These are phyloP conservation scores for Uropetala carovei DNA, from an alignment of 2,888 invertebrate species.

Conservation along the genomic window DNA sequence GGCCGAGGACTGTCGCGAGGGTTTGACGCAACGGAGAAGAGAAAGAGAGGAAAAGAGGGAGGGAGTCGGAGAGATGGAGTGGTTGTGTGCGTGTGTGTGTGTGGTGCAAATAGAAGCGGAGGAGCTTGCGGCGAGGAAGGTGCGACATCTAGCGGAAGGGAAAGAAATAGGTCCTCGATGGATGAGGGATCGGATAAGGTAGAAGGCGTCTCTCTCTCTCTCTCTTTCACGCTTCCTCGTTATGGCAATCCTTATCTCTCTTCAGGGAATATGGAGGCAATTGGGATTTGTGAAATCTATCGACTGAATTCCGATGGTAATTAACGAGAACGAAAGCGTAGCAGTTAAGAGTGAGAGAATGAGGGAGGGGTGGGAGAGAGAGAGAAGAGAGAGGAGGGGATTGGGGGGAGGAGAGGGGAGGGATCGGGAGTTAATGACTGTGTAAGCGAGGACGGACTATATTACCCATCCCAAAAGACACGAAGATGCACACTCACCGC, in stretches of 20 bases:
- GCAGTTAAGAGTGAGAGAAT: neutral
- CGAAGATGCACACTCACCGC: slow-evolving; percentile 52
- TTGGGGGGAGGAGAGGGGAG: neutral
- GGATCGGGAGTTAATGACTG: slow-evolving; percentile 62
- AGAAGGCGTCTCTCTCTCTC: neutral
- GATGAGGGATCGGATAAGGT: neutral
- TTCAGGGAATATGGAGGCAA: slow-evolving; percentile 28
- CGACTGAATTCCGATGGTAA: slow-evolving; percentile 53
- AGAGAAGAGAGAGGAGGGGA: neutral
- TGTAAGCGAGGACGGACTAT: slow-evolving; percentile 62
- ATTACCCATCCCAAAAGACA: slow-evolving; percentile 53
- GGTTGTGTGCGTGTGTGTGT: no score
- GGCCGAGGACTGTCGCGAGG: slow-evolving; percentile 37
- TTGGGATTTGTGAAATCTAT: slow-evolving; percentile 47
- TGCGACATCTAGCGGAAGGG: neutral
- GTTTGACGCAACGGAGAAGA: slow-evolving; percentile 50
- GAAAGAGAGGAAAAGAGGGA: neutral
- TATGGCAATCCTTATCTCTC: slow-evolving; percentile 42
- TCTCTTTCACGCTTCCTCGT: neutral
- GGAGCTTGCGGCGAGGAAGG: neutral
- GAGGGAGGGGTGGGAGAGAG: neutral
- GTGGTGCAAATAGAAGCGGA: neutral
- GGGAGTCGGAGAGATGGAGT: no score
- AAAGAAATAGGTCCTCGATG: neutral
- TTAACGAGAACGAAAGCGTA: slow-evolving; percentile 6